Conservation (phyloP, 2,797 vertebrate genomes). For the Loriculus beryllinus region DNA sequence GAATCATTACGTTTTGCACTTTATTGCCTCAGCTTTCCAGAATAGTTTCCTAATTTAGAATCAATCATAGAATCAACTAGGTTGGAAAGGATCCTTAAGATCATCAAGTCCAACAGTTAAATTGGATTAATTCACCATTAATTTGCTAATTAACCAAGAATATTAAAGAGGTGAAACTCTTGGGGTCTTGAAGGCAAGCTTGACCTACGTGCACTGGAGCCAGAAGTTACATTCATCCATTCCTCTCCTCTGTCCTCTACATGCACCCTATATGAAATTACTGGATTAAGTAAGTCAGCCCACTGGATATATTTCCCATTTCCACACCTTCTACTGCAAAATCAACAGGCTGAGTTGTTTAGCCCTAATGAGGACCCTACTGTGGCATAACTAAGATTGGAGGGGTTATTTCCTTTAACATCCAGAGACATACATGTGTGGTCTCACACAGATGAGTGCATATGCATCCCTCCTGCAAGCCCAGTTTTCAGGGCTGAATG, state of each 20-base stretch:
- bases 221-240: neutral
- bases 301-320: neutral
- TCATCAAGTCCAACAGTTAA: neutral
- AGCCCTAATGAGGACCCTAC: neutral
- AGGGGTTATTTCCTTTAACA: neutral
- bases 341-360: neutral
- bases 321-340: neutral
- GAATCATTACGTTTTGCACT: neutral
- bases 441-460: neutral
- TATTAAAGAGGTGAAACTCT: neutral
- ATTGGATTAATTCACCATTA: neutral
- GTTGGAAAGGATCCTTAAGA: neutral
- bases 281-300: neutral
- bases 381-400: neutral
- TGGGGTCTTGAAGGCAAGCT: neutral
- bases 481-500: neutral
- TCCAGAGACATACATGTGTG: neutral
- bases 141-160: neutral
- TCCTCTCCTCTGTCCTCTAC: neutral
- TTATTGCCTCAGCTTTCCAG: neutral
- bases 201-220: neutral
- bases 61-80: neutral
- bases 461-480: neutral
- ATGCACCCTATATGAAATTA: neutral
- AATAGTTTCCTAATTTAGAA: neutral